phyloP scores from a whole-genome alignment of 2,113 vertebrate species.

The Antechinus flavipes region DNA sequence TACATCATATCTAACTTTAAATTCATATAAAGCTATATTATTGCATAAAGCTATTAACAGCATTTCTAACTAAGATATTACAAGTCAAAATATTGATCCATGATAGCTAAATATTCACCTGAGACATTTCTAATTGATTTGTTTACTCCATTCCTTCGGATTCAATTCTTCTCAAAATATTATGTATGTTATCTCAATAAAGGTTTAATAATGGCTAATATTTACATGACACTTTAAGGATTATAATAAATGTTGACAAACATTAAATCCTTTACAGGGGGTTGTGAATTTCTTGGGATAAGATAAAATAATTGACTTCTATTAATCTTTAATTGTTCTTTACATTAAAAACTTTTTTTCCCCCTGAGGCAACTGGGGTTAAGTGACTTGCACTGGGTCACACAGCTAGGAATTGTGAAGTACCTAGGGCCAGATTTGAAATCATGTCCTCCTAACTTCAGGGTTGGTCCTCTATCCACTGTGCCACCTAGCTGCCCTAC shows the following conservation, averaged over 20 bases:
- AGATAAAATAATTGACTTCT: neutral
- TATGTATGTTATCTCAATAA: neutral
- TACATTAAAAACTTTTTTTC: neutral
- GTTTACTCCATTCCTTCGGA: neutral
- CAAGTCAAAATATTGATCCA: neutral
- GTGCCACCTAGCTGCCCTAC: no score
- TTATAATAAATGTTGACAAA: neutral
- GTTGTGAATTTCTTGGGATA: neutral
- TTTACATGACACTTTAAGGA: neutral
- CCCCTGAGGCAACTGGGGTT: no score
- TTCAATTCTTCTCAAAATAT: neutral
- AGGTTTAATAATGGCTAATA: neutral
- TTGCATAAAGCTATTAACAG: neutral
- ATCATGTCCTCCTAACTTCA: no score
- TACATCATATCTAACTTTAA: neutral
- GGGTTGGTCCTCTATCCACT: no score
- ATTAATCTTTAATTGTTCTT: neutral
- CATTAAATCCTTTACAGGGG: neutral
- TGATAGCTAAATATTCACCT: neutral
- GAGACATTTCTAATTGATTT: neutral
- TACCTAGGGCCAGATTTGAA: no score
- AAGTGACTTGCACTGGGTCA: no score
- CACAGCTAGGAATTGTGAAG: no score
- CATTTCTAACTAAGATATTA: neutral
- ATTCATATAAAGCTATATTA: neutral